Evolutionary conservation across 2,888 invertebrate species (phyloP), one percentile per base, ranked within the genome.

Genomic region (Metopia argyrocephala): DNA sequence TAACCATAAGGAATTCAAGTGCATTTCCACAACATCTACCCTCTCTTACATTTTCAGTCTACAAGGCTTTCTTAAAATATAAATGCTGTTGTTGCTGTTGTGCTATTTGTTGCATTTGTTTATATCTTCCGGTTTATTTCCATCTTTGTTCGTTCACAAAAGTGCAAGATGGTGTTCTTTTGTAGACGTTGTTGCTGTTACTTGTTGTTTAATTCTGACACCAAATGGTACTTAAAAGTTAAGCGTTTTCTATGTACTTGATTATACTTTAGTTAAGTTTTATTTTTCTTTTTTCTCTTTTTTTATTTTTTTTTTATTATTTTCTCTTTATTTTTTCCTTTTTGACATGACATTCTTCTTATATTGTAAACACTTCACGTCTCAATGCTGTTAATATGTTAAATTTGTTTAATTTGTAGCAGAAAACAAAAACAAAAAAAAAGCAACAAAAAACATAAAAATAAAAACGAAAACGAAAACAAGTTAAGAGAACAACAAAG

Each of bases 171-270:
- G 38, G 15, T 12, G 38, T 12, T 38, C 5, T 5, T 21, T 54
- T 5, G n/a, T 38, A 12, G 12, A 12, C 3, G 38, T 38, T 71
- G 78, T 61, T 65, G 56, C 50, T 27, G 28, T 25, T 46, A 50
- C 38, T 28, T 54, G 20, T 78, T 70, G 12, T 78, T 71, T 81
- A 74, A 70, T 74, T 81, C 70, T 74, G 74, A 81, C 81, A 81
- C 70, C 78, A 70, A 81, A 81, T 78, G 74, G 74, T 81, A 81
- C 81, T 81, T 81, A 78, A 81, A 70, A 78, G 76, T 81, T 81
- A 81, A 81, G 78, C 81, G 70, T 56, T 66, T 74, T 68, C 66
- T 78, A 54, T 78, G 74, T 81, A 76, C 28, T 23, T 68, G 48
- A 45, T 76, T 69, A 68, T 62, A 31, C 54, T 48, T 64, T 56